Percentiles rank a stretch among this genome's conserved stretches.
These are phyloP conservation scores for Semaprochilodus insignis DNA, from an alignment of 2,797 vertebrate genomes.

Conservation along the genomic window DNA sequence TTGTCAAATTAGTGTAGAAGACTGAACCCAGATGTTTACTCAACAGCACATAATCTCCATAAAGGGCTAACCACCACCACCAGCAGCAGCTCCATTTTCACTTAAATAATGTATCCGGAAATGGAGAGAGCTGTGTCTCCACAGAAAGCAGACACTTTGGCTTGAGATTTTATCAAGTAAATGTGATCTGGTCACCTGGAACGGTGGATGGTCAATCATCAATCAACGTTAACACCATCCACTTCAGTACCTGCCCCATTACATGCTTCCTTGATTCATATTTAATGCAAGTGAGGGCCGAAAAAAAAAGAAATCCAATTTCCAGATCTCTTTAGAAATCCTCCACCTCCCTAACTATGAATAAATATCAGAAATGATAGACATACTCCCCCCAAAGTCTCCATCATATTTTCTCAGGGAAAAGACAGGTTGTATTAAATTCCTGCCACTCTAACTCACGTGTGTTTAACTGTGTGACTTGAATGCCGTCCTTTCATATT, in stretches of 20 bases:
- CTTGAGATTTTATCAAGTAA: constrained; percentile 59
- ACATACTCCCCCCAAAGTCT: constrained; percentile 56
- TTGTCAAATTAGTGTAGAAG: constrained; percentile 19
- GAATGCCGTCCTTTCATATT: constrained; percentile 49
- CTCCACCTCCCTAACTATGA: constrained; percentile 64
- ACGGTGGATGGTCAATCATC: constrained; percentile 64
- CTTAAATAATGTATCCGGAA: constrained; percentile 28
- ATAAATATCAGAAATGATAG: constrained; percentile 67
- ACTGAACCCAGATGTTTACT: constrained; percentile 16
- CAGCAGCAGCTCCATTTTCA: constrained; percentile 7
- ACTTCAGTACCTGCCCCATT: constrained; percentile 61
- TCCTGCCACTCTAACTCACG: constrained; percentile 24
- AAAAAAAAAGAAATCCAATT: constrained; percentile 67
- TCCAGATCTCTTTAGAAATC: constrained; percentile 66
- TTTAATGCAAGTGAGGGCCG: constrained; percentile 65
- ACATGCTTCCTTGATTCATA: constrained; percentile 66
- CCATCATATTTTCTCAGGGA: constrained; percentile 50
- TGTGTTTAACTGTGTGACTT: constrained; percentile 35
- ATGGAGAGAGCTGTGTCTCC: constrained; percentile 46
- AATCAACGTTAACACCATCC: constrained; percentile 61
- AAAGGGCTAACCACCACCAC: neutral
- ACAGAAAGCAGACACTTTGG: constrained; percentile 47
- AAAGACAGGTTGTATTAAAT: constrained; percentile 54
- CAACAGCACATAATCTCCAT: constrained; percentile 21
- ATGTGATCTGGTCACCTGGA: constrained; percentile 61